These are phyloP conservation scores for Drosophila prolongata DNA, from an alignment of 2,888 invertebrate genomes.

Conservation along the genomic window DNA sequence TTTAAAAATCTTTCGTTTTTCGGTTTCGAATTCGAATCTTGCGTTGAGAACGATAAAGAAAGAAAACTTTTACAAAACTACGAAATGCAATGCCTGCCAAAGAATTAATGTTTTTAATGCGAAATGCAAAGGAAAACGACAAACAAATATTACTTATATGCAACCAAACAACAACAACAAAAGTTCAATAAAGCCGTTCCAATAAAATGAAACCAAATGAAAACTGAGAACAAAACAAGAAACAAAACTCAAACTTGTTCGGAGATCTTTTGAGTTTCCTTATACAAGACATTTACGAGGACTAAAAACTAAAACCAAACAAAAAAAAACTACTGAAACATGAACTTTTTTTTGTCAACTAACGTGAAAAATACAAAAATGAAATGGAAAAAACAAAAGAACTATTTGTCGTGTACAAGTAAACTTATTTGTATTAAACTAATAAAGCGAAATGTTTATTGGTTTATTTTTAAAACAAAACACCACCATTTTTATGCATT, in stretches of 20 bases:
- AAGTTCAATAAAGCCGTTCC: constrained; percentile 76
- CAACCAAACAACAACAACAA: constrained; percentile 67
- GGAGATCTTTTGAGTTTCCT: constrained; percentile 71
- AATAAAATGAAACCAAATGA: constrained; percentile 59
- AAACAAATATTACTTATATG: constrained; percentile 57
- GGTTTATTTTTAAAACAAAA: constrained; percentile 65
- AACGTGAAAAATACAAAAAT: constrained; percentile 41
- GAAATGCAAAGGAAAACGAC: constrained; percentile 58
- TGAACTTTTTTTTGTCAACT: constrained; percentile 62
- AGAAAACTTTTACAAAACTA: constrained; percentile 78
- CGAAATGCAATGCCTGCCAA: constrained; percentile 83
- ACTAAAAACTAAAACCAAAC: constrained; percentile 24
- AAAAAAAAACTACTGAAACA: constrained; percentile 43
- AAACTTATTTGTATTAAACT: constrained; percentile 59
- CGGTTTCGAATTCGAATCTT: constrained; percentile 59
- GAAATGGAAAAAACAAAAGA: constrained; percentile 50
- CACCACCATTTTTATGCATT: constrained; percentile 73
- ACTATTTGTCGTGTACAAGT: constrained; percentile 65
- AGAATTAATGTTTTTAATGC: constrained; percentile 70
- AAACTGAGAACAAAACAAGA: constrained; percentile 34
- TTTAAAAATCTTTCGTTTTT: constrained; percentile 46
- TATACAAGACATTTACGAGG: constrained; percentile 57
- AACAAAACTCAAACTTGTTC: constrained; percentile 70
- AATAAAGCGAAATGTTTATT: constrained; percentile 73
- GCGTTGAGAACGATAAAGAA: constrained; percentile 29